Conservation (phyloP, 2,888 invertebrate species). For the Drosophila macrospina region DNA sequence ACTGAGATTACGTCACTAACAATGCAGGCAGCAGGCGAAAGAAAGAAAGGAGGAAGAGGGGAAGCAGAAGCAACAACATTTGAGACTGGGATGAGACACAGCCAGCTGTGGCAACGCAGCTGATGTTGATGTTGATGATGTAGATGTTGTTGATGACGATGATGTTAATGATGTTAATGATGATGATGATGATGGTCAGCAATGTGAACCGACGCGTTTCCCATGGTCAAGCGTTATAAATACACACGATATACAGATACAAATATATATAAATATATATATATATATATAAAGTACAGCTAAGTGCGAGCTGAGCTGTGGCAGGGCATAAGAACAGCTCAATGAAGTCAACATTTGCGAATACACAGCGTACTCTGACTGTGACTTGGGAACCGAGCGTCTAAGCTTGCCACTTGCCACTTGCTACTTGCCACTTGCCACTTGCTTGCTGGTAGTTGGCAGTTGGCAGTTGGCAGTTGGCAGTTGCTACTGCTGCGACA, state of each 20-base stretch:
- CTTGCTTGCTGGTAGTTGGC: no score
- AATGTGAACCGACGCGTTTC: slow-evolving; percentile 57
- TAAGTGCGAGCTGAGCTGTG: slow-evolving; percentile 65
- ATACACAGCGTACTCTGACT: slow-evolving; percentile 27
- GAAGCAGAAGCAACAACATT: slow-evolving; percentile 41
- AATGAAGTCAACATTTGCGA: slow-evolving; percentile 72
- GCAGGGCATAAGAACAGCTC: slow-evolving; percentile 74
- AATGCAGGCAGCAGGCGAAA: slow-evolving; percentile 25
- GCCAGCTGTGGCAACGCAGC: slow-evolving; percentile 22
- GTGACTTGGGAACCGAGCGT: slow-evolving; percentile 68
- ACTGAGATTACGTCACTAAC: slow-evolving; percentile 49
- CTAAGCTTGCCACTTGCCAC: slow-evolving; percentile 52
- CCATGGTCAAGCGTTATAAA: slow-evolving; percentile 66
- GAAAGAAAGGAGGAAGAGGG: no score
- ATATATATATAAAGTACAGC: slow-evolving; percentile 66
- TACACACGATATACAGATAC: slow-evolving; percentile 24
- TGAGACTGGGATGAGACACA: slow-evolving; percentile 35
- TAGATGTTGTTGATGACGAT: no score
- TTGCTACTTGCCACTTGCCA: slow-evolving; percentile 39
- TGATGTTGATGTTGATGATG: no score
- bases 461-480: slow-evolving; percentile 30
- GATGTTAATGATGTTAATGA: no score
- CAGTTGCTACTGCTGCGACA: slow-evolving; percentile 50
- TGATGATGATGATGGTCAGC: slow-evolving; percentile 34
- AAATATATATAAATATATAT: slow-evolving; percentile 29